phyloP scores from a whole-genome alignment of 2,113 vertebrate genomes.

The Heterotis niloticus region DNA sequence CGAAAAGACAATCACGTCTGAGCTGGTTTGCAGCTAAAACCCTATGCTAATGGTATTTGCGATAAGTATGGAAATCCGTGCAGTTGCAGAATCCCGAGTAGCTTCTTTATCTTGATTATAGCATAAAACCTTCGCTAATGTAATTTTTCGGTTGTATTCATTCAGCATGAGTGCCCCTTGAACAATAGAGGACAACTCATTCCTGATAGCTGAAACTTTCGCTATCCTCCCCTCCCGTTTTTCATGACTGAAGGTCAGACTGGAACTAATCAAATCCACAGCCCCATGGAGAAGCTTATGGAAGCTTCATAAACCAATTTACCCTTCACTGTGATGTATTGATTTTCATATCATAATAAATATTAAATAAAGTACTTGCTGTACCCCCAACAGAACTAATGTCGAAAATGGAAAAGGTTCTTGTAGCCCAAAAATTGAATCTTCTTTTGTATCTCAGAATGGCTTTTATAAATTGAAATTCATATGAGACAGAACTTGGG shows the following conservation, averaged over 20 bases:
- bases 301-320: slow-evolving; percentile 41
- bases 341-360: slow-evolving; percentile 35
- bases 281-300: slow-evolving; percentile 19
- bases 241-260: slow-evolving; percentile 39
- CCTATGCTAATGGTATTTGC: slow-evolving; percentile 21
- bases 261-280: slow-evolving; percentile 31
- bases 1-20: slow-evolving; percentile 10
- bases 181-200: slow-evolving; percentile 22
- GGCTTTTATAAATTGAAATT: slow-evolving; percentile 10
- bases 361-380: slow-evolving; percentile 19
- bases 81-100: slow-evolving; percentile 12
- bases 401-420: neutral
- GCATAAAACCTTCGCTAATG: slow-evolving; percentile 15
- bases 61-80: slow-evolving; percentile 18
- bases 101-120: slow-evolving; percentile 20
- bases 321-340: slow-evolving; percentile 22
- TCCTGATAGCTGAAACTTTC: neutral
- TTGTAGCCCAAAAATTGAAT: neutral
- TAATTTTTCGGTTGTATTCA: slow-evolving; percentile 4
- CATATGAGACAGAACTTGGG: slow-evolving; percentile 7
- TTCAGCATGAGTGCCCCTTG: slow-evolving; percentile 6
- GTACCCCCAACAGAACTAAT: neutral
- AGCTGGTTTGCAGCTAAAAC: slow-evolving; percentile 13
- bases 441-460: slow-evolving; percentile 10
- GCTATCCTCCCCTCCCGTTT: slow-evolving; percentile 26